These are phyloP conservation scores for Epinephelus coioides DNA, from an alignment of 2,797 vertebrate genomes.

Conservation along the genomic window DNA sequence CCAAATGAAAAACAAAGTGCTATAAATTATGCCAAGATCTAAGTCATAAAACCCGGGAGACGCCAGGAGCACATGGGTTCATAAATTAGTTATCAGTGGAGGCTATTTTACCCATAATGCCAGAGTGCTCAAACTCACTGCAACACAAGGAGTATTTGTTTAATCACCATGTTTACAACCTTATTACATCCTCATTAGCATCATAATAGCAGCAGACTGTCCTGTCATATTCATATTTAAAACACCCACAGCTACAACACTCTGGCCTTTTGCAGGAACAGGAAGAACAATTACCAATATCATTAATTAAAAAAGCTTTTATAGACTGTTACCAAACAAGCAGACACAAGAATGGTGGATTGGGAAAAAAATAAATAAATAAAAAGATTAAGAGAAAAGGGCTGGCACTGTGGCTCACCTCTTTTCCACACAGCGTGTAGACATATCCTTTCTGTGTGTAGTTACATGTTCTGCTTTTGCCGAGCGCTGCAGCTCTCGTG, in stretches of 20 bases:
- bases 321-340: background rate
- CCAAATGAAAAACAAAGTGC: constrained; percentile 56
- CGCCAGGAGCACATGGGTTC: constrained; percentile 18
- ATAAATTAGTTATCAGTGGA: constrained; percentile 47
- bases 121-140: constrained; percentile 31
- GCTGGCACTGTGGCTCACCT: background rate
- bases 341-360: background rate
- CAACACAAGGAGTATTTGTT: constrained; percentile 43
- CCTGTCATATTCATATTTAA: constrained; percentile 41
- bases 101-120: constrained; percentile 32
- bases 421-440: background rate
- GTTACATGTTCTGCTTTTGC: constrained; percentile 2
- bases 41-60: constrained; percentile 48
- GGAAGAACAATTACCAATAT: background rate
- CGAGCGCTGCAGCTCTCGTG: constrained; percentile 8
- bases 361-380: background rate
- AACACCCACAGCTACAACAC: constrained; percentile 8
- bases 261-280: constrained; percentile 7
- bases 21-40: constrained; percentile 56
- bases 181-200: constrained; percentile 39
- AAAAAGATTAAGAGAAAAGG: background rate
- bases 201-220: constrained; percentile 39
- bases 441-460: constrained; percentile 1
- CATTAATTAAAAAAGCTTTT: background rate
- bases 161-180: constrained; percentile 48